Evolutionary conservation across 2,113 vertebrate species (phyloP).

Genomic region (Acanthochromis polyacanthus): DNA sequence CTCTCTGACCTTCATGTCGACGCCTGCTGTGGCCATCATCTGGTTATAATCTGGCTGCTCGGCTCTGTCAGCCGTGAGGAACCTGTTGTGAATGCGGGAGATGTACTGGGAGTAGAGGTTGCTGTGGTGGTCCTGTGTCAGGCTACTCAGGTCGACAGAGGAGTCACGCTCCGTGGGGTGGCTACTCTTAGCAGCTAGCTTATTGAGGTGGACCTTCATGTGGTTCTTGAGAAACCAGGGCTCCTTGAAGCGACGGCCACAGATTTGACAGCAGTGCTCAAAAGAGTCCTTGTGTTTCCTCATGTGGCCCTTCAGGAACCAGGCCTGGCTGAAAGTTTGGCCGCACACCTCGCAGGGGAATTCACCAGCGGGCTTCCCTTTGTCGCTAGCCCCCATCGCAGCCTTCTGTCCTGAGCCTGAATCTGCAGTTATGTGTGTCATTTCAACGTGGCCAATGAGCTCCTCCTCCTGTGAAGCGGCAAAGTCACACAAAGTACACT

Average conservation of each 20-base stretch:
- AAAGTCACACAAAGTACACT: constrained; percentile 97
- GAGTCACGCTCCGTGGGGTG: constrained; percentile 73
- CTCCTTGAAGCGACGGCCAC: constrained; percentile 97
- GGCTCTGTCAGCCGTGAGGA: constrained; percentile 89
- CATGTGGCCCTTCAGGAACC: constrained; percentile 99
- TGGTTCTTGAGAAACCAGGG: constrained; percentile 99
- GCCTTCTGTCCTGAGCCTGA: constrained; percentile 90
- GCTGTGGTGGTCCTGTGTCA: constrained; percentile 91
- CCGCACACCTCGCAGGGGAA: constrained; percentile 97
- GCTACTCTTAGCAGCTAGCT: constrained; percentile 93
- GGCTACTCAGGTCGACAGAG: constrained; percentile 84
- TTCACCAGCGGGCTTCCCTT: constrained; percentile 90
- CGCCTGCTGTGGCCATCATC: constrained; percentile 89
- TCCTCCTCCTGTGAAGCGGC: constrained; percentile 97
- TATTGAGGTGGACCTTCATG: constrained; percentile 99
- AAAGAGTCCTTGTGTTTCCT: constrained; percentile 99
- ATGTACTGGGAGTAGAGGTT: constrained; percentile 95
- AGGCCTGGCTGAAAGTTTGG: constrained; percentile 98
- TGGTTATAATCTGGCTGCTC: constrained; percentile 90
- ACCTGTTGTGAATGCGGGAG: constrained; percentile 93
- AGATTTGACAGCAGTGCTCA: constrained; percentile 98
- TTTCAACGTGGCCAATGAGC: constrained; percentile 96
- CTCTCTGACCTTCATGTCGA: constrained; percentile 93
- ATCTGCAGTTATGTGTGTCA: constrained; percentile 94
- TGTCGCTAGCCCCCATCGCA: constrained; percentile 76